Evolutionary conservation across 2,888 invertebrate species (phyloP).

Genomic region (Nephrocerus scutellatus): DNA sequence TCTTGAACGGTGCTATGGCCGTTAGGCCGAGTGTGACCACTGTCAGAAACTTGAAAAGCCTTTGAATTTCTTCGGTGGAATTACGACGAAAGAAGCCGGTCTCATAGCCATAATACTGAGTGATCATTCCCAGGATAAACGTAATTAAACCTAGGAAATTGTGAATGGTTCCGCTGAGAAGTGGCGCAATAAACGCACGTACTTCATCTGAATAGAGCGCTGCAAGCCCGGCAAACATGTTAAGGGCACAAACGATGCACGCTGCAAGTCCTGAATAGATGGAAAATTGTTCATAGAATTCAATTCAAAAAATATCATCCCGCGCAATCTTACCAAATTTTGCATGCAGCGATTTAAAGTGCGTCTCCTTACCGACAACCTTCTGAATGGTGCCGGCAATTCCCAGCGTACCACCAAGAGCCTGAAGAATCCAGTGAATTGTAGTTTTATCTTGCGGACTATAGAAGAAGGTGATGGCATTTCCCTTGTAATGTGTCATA

Average conservation of each 20-base stretch:
- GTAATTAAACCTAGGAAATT: slow-evolving; percentile 30
- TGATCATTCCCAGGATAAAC: slow-evolving; percentile 33
- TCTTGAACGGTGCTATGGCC: no score
- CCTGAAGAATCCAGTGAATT: slow-evolving; percentile 33
- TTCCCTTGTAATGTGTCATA: slow-evolving; percentile 38
- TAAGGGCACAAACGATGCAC: slow-evolving; percentile 28
- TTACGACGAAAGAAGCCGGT: slow-evolving; percentile 40
- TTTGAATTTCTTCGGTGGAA: slow-evolving; percentile 28
- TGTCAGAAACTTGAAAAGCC: slow-evolving; percentile 31
- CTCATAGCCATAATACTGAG: slow-evolving; percentile 37
- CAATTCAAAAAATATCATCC: not conserved
- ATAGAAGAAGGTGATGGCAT: slow-evolving; percentile 29
- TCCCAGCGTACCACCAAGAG: slow-evolving; percentile 35
- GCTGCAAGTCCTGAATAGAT: slow-evolving; percentile 31
- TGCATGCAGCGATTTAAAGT: slow-evolving; percentile 38
- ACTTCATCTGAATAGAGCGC: slow-evolving; percentile 20
- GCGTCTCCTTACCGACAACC: slow-evolving; percentile 30
- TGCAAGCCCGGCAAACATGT: slow-evolving; percentile 27
- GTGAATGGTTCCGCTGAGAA: slow-evolving; percentile 26
- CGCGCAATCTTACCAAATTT: slow-evolving; percentile 29
- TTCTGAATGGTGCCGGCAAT: slow-evolving; percentile 34
- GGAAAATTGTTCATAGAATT: not conserved
- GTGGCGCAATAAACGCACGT: slow-evolving; percentile 16
- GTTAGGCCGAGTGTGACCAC: no score
- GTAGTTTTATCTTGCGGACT: slow-evolving; percentile 32